Conservation (phyloP, 2,888 invertebrate species). For the Rotaria macrura region DNA sequence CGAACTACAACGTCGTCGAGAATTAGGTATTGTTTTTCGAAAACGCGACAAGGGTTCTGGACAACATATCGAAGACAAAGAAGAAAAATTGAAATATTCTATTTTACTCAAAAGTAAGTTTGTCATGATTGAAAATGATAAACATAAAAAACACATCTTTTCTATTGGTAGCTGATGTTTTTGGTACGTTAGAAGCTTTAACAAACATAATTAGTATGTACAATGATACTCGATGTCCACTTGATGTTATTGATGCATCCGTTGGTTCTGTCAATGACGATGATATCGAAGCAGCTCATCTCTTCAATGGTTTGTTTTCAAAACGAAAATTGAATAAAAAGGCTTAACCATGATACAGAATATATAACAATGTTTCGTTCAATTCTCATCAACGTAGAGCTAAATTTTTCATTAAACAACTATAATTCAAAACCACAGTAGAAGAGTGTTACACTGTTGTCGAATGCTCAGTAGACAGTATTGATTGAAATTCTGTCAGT, state of each 20-base stretch:
- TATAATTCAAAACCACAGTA: too few relatives aligned
- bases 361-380: too few relatives aligned
- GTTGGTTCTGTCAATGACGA: constrained; percentile 73
- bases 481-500: too few relatives aligned
- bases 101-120: not conserved
- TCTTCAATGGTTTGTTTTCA: constrained; percentile 56
- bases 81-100: not conserved
- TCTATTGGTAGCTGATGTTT: constrained; percentile 72
- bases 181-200: constrained; percentile 89
- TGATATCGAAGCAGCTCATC: constrained; percentile 69
- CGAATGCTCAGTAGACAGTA: too few relatives aligned
- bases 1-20: constrained; percentile 6
- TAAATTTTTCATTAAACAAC: too few relatives aligned
- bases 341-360: too few relatives aligned
- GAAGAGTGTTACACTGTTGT: too few relatives aligned
- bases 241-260: constrained; percentile 77
- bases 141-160: not conserved
- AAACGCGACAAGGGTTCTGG: constrained; percentile 21
- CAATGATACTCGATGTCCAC: constrained; percentile 55
- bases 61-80: constrained; percentile 11
- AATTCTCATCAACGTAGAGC: too few relatives aligned
- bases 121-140: not conserved
- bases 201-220: constrained; percentile 79
- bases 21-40: not conserved
- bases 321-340: too few relatives aligned